Conservation (phyloP, 2,888 invertebrate species). For the Brachypterus glaber region DNA sequence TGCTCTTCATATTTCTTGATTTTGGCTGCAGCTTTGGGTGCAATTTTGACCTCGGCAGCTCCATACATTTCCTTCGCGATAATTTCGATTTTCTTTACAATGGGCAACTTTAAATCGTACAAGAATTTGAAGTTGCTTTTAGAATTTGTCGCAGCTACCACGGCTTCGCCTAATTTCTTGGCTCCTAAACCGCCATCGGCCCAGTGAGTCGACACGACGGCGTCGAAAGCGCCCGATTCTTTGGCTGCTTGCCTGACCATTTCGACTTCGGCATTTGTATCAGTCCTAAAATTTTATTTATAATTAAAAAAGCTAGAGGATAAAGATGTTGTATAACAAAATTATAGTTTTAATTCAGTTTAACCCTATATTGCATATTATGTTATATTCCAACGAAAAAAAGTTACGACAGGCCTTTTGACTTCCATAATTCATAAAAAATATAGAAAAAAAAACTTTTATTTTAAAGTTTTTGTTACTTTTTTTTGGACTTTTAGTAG, state of each 20-base stretch:
- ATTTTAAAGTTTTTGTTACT: no score
- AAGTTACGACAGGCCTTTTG: no score
- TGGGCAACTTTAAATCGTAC: slow-evolving; percentile 58
- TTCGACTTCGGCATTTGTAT: slow-evolving; percentile 74
- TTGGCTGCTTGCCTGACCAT: slow-evolving; percentile 63
- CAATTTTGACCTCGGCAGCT: slow-evolving; percentile 74
- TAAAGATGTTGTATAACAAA: no score
- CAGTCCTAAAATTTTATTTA: slow-evolving; percentile 52
- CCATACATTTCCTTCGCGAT: slow-evolving; percentile 95
- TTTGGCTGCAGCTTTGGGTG: slow-evolving; percentile 59
- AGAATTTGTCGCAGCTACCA: slow-evolving; percentile 65
- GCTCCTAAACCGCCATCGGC: slow-evolving; percentile 84
- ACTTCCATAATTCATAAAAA: no score
- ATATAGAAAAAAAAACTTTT: no score
- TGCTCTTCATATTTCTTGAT: slow-evolving; percentile 63
- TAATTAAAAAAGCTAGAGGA: neutral
- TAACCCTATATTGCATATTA: no score
- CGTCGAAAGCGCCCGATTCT: slow-evolving; percentile 75
- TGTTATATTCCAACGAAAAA: no score
- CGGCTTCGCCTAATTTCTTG: slow-evolving; percentile 72
- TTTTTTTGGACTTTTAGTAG: no score
- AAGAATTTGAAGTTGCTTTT: slow-evolving; percentile 56
- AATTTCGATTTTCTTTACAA: slow-evolving; percentile 77
- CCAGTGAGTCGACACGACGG: slow-evolving; percentile 86
- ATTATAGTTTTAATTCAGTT: no score